These are phyloP conservation scores for Uria aalge DNA, from an alignment of 2,113 vertebrate species.

Conservation along the genomic window DNA sequence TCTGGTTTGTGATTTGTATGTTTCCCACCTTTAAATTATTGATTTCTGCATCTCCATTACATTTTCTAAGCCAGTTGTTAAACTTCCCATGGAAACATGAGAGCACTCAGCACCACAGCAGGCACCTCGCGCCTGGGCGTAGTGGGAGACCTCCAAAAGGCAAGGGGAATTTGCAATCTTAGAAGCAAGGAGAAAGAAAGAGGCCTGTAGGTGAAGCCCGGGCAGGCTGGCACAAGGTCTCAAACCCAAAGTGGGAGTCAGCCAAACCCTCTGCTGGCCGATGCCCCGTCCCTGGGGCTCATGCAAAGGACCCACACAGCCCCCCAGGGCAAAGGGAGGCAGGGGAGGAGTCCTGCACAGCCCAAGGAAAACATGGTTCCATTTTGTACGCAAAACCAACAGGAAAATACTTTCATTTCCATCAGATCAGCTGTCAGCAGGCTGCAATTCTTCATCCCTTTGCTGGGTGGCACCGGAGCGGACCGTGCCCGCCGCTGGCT, in stretches of 20 bases:
- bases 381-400: background rate
- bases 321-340: rapidly evolving
- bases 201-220: background rate
- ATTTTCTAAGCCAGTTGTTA: background rate
- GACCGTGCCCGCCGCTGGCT: background rate
- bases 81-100: background rate
- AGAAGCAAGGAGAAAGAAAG: background rate
- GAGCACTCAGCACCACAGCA: background rate
- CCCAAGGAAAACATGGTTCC: background rate
- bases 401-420: background rate
- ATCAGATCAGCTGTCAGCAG: background rate
- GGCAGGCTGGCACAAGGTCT: background rate
- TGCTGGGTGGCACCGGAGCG: background rate
- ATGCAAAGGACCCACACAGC: too few relatives aligned
- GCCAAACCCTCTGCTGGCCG: background rate
- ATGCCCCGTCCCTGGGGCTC: background rate
- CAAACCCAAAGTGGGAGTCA: background rate
- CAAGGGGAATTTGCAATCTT: background rate
- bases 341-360: background rate
- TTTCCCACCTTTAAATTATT: background rate
- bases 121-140: background rate
- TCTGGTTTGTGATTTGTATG: background rate
- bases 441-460: background rate
- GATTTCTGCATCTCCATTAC: background rate
- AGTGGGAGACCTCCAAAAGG: background rate